Conservation (phyloP, 2,113 vertebrate genomes). For the Aepyceros melampus region DNA sequence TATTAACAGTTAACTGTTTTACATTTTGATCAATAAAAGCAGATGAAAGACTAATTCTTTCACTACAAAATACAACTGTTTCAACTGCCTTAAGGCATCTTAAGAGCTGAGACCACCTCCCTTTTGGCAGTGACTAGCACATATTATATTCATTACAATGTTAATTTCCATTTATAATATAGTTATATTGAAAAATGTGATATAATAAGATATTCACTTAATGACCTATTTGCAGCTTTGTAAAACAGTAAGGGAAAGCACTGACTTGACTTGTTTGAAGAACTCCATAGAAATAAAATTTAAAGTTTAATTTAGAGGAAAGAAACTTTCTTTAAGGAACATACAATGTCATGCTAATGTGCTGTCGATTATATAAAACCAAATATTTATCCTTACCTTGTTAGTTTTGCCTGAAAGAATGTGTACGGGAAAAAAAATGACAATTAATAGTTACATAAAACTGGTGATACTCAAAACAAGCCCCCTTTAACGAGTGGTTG, state of each 20-base stretch:
- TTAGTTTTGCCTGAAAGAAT: constrained; percentile 68
- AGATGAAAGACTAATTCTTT: constrained; percentile 2
- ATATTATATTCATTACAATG: background rate
- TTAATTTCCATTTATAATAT: background rate
- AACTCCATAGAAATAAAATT: background rate
- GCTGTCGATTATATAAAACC: constrained; percentile 18
- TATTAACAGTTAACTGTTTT: background rate
- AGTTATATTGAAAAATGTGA: background rate
- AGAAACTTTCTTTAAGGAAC: background rate
- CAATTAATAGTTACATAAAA: constrained; percentile 52
- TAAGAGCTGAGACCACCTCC: background rate
- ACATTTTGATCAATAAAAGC: background rate
- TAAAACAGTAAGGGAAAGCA: background rate
- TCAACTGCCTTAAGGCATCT: background rate
- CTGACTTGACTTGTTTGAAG: background rate
- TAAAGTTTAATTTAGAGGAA: background rate
- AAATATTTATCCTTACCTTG: constrained; percentile 72
- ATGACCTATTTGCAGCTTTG: background rate
- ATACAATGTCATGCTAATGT: background rate
- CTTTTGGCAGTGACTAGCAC: background rate
- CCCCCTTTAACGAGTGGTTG: background rate
- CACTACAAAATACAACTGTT: background rate
- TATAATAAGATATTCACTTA: background rate
- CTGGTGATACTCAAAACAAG: constrained; percentile 7
- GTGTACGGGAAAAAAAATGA: constrained; percentile 48